Evolutionary conservation across 2,113 vertebrate species (phyloP).

Genomic region (Geococcyx californianus): DNA sequence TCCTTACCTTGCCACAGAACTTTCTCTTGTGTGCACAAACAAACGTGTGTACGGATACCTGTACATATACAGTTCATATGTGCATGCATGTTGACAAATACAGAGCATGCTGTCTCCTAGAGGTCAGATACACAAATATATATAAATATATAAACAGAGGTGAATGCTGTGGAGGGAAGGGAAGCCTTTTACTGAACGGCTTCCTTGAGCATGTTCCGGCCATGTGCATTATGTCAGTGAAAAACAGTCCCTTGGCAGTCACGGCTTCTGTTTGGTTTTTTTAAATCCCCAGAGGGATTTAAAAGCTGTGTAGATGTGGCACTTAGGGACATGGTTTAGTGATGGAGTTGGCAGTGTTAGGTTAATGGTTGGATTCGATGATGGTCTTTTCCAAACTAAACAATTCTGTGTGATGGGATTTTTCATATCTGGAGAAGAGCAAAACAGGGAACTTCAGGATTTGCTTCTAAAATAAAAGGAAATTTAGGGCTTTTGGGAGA

Average conservation of each 20-base stretch:
- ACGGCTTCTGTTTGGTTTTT: not conserved
- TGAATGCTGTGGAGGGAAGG: not conserved
- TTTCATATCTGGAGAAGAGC: not conserved
- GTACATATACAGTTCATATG: too few relatives aligned
- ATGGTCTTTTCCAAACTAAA: too few relatives aligned
- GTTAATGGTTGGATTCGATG: too few relatives aligned
- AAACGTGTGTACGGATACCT: not conserved
- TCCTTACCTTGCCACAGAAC: not conserved
- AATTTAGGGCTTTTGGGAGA: not conserved
- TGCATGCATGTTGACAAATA: not conserved
- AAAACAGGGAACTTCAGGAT: not conserved
- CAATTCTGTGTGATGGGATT: fast-evolving
- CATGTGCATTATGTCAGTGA: not conserved
- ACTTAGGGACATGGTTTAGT: too few relatives aligned
- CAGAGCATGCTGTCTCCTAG: not conserved
- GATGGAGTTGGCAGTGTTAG: too few relatives aligned
- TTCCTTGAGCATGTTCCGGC: not conserved
- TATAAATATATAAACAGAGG: not conserved
- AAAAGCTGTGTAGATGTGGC: too few relatives aligned
- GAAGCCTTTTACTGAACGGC: not conserved
- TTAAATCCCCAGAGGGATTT: too few relatives aligned
- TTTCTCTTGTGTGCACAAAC: not conserved
- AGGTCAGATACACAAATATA: not conserved
- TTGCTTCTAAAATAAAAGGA: not conserved
- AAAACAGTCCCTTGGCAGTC: not conserved